Percentiles rank a stretch among this genome's conserved stretches.
These are phyloP conservation scores for Struthio camelus DNA, from an alignment of 2,113 vertebrate genomes.

Conservation along the genomic window DNA sequence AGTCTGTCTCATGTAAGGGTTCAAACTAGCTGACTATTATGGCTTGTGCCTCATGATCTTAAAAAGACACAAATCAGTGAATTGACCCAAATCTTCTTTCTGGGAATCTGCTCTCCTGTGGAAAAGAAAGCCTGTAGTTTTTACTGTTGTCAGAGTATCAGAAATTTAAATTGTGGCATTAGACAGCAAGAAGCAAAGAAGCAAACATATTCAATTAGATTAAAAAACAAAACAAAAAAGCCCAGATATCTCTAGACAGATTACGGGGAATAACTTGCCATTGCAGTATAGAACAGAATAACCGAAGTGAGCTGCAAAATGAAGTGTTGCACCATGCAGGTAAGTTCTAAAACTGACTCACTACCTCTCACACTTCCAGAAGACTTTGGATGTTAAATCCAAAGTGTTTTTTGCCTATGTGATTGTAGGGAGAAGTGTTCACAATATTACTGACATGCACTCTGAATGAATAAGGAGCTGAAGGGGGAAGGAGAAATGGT, in stretches of 20 bases:
- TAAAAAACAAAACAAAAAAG: not conserved
- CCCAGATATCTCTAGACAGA: not conserved
- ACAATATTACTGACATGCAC: not conserved
- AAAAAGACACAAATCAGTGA: not conserved
- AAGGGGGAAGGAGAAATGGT: not conserved
- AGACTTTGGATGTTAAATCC: not conserved
- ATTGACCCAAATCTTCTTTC: not conserved
- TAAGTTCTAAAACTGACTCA: not conserved
- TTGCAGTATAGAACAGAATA: not conserved
- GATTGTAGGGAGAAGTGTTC: conserved; percentile 46
- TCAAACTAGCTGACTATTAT: not conserved
- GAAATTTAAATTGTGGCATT: not conserved
- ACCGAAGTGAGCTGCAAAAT: not conserved
- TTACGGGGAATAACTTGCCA: not conserved
- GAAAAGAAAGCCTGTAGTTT: not conserved
- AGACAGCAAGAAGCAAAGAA: not conserved
- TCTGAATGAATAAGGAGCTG: not conserved
- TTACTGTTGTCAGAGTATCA: not conserved
- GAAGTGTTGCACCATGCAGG: not conserved
- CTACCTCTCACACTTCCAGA: not conserved
- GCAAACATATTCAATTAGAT: not conserved
- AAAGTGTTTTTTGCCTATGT: not conserved
- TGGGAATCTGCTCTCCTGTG: not conserved
- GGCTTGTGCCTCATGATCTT: not conserved
- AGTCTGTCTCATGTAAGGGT: not conserved